Conservation (phyloP, 2,797 vertebrate species). For the Botia almorhae region DNA sequence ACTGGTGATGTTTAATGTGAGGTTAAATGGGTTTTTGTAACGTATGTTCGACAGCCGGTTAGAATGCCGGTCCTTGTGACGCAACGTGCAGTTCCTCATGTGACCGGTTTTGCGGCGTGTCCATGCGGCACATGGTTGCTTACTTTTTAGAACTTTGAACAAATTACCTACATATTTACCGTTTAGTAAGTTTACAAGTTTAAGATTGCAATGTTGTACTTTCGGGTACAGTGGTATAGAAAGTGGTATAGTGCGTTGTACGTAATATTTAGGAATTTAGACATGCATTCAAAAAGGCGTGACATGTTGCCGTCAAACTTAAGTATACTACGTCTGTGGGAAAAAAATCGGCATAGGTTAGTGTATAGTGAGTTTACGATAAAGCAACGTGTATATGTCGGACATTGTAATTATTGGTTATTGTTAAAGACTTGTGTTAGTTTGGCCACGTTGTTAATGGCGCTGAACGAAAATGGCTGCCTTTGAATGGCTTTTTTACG, state of each 20-base stretch:
- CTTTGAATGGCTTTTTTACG: background rate
- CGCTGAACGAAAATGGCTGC: slow-evolving; percentile 72
- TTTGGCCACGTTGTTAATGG: slow-evolving; percentile 70
- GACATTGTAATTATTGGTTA: background rate
- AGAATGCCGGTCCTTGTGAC: slow-evolving; percentile 27
- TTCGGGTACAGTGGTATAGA: accelerated
- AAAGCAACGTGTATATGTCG: background rate
- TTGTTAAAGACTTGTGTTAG: background rate
- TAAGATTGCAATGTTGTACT: too few relatives aligned
- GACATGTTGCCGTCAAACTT: too few relatives aligned
- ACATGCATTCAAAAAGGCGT: background rate
- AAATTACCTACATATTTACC: background rate
- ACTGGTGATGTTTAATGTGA: background rate
- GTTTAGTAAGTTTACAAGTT: too few relatives aligned
- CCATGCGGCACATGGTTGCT: slow-evolving; percentile 34
- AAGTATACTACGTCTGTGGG: too few relatives aligned
- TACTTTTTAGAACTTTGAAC: background rate
- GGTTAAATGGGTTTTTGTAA: background rate
- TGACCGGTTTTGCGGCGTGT: background rate
- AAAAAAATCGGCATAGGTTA: background rate
- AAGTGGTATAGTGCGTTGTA: background rate
- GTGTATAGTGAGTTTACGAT: background rate
- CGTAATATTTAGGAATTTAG: background rate
- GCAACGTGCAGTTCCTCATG: slow-evolving; percentile 48
- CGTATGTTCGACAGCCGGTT: background rate